Evolutionary conservation across 2,888 invertebrate species (phyloP), one percentile per base, ranked within the genome.

Genomic region (Entomobrya proxima): DNA sequence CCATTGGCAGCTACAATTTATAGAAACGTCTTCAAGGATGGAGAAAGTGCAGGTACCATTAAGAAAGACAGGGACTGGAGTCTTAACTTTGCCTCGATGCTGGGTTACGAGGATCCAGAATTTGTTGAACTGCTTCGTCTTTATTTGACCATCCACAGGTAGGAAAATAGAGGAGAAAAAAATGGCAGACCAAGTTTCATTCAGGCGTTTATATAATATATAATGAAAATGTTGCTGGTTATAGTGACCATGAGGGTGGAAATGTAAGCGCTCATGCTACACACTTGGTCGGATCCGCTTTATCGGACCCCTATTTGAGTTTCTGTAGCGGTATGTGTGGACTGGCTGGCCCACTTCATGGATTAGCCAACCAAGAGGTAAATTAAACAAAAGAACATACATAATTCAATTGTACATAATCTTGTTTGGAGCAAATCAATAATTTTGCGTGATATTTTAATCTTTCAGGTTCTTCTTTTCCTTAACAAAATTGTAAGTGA

Each of bases 211-310:
- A 13, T 30, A 32, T 32, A 30, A 30, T 30, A 32, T 4, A 4
- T 21, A 67, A 52, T 76, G 30, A 6, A 55, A 55, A 61, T 27
- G 40, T 87, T n/a, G n/a, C n/a, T n/a, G n/a, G n/a, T 91, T 92
- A 40, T 91, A 96, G 96, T 93, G 98, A 98, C 92, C 98, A 98
- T 93, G 98, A 98, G 92, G 98, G 98, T 90, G 98, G 98, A 90
- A 98, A 98, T 92, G 98, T 98, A 6, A 97, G 97, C 9, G 98
- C 98, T 2, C 98, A 98, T 92, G 96, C 98, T 0, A 96, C 96
- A 15, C 98, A 98, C 92, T 93, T 98, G 92, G 98, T 98, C 3
- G 98, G 96, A 47, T 98, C 98, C 0, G 98, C 98, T 1, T 93
- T 98, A 74, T 97, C 97, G 90, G 98, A 98, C 92, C 97, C 98